A percentile compares a stretch with the other conserved stretches of the same genome.
Conservation (phyloP, 2,888 invertebrate genomes). For the Harpalus rufipes region DNA sequence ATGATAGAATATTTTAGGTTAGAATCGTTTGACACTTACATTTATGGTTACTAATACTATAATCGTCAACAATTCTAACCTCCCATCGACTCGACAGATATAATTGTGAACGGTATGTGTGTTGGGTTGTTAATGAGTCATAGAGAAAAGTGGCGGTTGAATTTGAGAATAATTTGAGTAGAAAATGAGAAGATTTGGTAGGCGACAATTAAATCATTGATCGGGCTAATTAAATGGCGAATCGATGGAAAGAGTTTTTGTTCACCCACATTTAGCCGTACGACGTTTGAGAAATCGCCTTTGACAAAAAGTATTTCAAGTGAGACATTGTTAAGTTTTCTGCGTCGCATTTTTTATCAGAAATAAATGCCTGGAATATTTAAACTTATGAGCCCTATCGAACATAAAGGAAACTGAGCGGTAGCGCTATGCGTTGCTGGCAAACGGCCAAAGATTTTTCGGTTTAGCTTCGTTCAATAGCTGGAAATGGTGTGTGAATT, state of each 20-base stretch:
- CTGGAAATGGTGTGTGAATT: constrained; percentile 67
- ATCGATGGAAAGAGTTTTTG: constrained; percentile 48
- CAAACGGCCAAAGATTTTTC: constrained; percentile 63
- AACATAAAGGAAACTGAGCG: constrained; percentile 63
- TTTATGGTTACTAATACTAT: too few relatives aligned
- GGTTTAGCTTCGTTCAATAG: constrained; percentile 66
- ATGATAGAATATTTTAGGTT: too few relatives aligned
- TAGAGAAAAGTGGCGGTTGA: neutral
- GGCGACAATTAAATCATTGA: constrained; percentile 32
- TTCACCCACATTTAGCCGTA: constrained; percentile 33
- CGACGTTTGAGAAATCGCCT: constrained; percentile 46
- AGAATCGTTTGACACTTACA: too few relatives aligned
- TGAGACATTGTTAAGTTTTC: constrained; percentile 62
- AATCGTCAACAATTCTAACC: too few relatives aligned
- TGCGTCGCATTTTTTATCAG: constrained; percentile 59
- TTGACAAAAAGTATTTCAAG: constrained; percentile 56
- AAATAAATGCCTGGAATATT: constrained; percentile 63
- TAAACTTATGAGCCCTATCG: constrained; percentile 66
- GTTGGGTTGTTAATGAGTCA: neutral
- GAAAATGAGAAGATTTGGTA: constrained; percentile 9
- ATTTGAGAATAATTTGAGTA: neutral
- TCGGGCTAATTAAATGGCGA: constrained; percentile 36
- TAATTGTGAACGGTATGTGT: neutral
- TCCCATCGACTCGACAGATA: too few relatives aligned
- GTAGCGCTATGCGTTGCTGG: constrained; percentile 47